These are phyloP conservation scores for Melanotaenia maccullochi DNA, from an alignment of 2,797 vertebrate species.

Conservation along the genomic window DNA sequence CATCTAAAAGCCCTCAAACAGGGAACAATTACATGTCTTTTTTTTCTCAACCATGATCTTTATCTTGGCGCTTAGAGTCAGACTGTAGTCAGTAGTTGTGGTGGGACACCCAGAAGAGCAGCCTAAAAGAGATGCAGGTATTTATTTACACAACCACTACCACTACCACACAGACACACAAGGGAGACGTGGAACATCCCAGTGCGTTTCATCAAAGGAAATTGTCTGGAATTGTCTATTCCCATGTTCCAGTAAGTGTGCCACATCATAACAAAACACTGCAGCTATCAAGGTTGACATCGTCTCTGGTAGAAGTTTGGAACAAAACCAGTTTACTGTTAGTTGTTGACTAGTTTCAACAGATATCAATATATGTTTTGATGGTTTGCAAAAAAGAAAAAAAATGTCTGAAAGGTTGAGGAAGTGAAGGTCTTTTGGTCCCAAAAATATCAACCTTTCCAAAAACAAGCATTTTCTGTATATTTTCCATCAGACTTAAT, in stretches of 20 bases:
- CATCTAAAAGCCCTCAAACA: constrained; percentile 40
- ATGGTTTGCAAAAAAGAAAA: neutral
- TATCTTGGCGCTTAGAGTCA: constrained; percentile 35
- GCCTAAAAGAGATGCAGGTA: constrained; percentile 7
- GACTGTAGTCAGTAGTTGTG: constrained; percentile 16
- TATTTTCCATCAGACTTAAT: constrained; percentile 8
- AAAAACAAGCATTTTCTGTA: constrained; percentile 1
- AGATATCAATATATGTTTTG: neutral
- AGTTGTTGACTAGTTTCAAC: neutral
- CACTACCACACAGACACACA: constrained; percentile 17
- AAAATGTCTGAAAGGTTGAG: neutral
- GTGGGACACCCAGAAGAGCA: constrained; percentile 9
- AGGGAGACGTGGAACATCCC: constrained; percentile 5
- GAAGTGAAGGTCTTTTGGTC: neutral
- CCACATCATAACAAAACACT: constrained; percentile 8
- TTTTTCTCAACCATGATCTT: constrained; percentile 34
- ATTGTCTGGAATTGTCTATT: constrained; percentile 29
- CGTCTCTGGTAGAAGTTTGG: neutral
- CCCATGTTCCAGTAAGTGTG: constrained; percentile 12
- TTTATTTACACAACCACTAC: constrained; percentile 17
- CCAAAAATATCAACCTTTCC: neutral
- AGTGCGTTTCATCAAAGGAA: constrained; percentile 30
- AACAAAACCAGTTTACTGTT: neutral
- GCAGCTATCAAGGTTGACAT: neutral
- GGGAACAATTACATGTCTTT: constrained; percentile 52